A percentile compares a stretch with the other conserved stretches of the same genome.
Conservation (phyloP, 2,113 vertebrate genomes). For the Noturus placidus region DNA sequence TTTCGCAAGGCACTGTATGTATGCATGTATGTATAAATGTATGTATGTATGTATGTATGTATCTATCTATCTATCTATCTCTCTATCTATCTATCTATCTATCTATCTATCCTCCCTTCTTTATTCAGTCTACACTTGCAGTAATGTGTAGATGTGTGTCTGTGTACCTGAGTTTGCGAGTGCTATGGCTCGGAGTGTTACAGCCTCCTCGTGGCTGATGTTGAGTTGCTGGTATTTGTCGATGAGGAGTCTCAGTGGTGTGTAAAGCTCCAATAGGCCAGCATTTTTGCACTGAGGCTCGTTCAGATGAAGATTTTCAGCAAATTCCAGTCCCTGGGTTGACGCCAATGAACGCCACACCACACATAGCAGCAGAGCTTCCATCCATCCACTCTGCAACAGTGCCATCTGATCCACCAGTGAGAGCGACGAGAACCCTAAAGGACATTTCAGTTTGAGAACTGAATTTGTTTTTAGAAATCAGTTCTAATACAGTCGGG, state of each 20-base stretch:
- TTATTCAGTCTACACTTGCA: background rate
- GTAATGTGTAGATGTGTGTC: background rate
- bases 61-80: background rate
- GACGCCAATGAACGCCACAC: conserved; percentile 65
- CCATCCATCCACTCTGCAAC: conserved; percentile 76
- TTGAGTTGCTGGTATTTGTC: conserved; percentile 63
- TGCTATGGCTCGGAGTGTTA: conserved; percentile 69
- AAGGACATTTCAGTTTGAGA: background rate
- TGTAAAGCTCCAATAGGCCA: conserved; percentile 66
- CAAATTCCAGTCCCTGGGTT: conserved; percentile 65
- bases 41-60: background rate
- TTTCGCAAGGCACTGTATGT: no score
- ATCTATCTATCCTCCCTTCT: background rate
- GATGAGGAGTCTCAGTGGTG: conserved; percentile 66
- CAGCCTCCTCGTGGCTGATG: conserved; percentile 66
- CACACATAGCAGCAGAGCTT: conserved; percentile 69
- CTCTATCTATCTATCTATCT: background rate
- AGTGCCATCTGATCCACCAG: conserved; percentile 74
- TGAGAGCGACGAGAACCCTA: conserved; percentile 69
- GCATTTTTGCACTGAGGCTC: conserved; percentile 56
- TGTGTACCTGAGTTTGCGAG: conserved; percentile 72
- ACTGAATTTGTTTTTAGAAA: background rate
- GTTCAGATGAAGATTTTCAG: conserved; percentile 64
- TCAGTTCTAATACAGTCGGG: background rate
- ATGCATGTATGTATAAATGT: no score